These are phyloP conservation scores for Dryobotodes eremita DNA, from an alignment of 2,888 invertebrate species.

Conservation along the genomic window DNA sequence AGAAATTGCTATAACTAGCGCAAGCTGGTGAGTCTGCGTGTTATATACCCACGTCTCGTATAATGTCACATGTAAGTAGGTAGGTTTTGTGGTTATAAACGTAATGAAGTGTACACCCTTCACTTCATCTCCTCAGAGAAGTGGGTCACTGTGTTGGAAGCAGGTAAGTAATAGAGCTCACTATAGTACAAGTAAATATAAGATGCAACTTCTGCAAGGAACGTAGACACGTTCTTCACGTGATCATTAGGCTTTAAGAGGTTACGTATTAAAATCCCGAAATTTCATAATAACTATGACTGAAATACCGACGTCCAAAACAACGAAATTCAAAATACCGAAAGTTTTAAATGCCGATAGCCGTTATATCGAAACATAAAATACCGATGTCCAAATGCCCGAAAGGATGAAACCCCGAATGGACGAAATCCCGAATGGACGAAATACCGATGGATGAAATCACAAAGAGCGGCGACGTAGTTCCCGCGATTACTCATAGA, in stretches of 20 bases:
- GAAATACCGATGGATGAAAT: no score
- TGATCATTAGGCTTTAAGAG: not conserved
- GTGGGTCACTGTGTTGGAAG: not conserved
- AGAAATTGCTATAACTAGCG: not conserved
- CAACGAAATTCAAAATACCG: no score
- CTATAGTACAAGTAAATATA: not conserved
- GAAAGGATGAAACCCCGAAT: no score
- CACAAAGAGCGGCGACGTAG: no score
- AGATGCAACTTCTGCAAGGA: not conserved
- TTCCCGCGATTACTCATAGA: no score
- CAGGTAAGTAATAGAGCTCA: not conserved
- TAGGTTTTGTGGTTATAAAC: not conserved
- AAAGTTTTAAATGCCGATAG: no score
- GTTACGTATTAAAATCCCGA: no score
- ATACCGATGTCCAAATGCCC: no score
- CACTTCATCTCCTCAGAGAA: slow-evolving; percentile 2
- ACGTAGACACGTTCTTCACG: not conserved
- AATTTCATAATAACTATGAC: no score
- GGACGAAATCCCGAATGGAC: no score
- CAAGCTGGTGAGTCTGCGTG: not conserved
- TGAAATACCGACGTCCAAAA: no score
- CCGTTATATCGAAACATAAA: no score
- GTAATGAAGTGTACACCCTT: not conserved
- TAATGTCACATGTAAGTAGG: slow-evolving; percentile 5
- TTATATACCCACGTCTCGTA: not conserved